Conservation (phyloP, 2,797 vertebrate genomes). For the Enteromius thamalakanensis region DNA sequence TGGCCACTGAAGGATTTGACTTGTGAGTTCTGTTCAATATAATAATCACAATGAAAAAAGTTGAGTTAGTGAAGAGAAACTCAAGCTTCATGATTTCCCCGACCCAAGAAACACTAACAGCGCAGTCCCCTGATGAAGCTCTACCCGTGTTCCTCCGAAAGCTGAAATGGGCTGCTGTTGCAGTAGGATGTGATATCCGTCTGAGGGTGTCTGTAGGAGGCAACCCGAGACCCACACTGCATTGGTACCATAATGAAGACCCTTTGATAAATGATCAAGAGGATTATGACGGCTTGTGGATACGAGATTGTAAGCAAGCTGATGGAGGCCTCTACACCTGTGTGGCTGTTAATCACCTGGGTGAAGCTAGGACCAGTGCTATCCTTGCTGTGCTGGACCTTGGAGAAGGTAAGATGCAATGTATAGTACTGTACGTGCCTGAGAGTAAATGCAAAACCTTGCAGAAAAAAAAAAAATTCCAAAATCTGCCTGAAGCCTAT, state of each 20-base stretch:
- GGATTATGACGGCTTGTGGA: slow-evolving; percentile 87
- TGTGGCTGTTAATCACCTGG: slow-evolving; percentile 82
- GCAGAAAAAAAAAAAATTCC: not conserved
- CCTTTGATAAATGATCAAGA: slow-evolving; percentile 71
- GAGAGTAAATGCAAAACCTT: not conserved
- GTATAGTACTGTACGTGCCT: not conserved
- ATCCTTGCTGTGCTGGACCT: slow-evolving; percentile 88
- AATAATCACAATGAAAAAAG: slow-evolving; percentile 69
- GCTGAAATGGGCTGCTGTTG: slow-evolving; percentile 85
- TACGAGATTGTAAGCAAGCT: slow-evolving; percentile 81
- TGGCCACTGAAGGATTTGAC: not conserved
- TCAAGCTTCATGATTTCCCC: slow-evolving; percentile 70
- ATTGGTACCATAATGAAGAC: slow-evolving; percentile 87
- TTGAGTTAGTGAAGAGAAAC: slow-evolving; percentile 47
- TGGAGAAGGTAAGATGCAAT: slow-evolving; percentile 83
- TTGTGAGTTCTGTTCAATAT: not conserved
- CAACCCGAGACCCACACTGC: slow-evolving; percentile 80
- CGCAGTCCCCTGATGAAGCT: slow-evolving; percentile 47
- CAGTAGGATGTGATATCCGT: slow-evolving; percentile 85
- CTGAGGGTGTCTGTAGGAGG: slow-evolving; percentile 85
- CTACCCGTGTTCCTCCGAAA: slow-evolving; percentile 83
- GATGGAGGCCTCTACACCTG: slow-evolving; percentile 91
- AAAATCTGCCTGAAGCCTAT: not conserved
- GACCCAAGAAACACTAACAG: slow-evolving; percentile 75
- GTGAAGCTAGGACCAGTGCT: slow-evolving; percentile 83